Conservation (phyloP, 2,113 vertebrate species). For the Coptodon rendalli region DNA sequence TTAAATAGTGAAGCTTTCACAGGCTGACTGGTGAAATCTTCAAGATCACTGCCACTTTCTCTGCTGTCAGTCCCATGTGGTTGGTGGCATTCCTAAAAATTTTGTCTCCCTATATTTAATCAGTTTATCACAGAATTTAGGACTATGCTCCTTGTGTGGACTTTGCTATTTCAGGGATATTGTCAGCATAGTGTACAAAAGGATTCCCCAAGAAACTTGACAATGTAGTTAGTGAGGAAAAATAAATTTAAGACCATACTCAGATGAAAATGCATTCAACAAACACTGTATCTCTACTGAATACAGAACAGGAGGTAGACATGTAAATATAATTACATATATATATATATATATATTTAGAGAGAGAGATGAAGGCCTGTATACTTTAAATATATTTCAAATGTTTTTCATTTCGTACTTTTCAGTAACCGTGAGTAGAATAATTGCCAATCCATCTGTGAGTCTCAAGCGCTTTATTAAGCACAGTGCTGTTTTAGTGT, state of each 20-base stretch:
- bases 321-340: neutral
- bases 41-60: slow-evolving; percentile 57
- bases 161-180: neutral
- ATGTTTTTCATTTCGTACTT: neutral
- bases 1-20: slow-evolving; percentile 70
- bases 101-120: neutral
- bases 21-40: slow-evolving; percentile 64
- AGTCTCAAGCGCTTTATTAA: slow-evolving; percentile 41
- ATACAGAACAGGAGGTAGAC: neutral
- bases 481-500: slow-evolving; percentile 47
- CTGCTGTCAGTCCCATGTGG: slow-evolving; percentile 1
- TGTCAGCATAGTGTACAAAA: neutral
- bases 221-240: neutral
- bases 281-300: neutral
- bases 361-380: neutral
- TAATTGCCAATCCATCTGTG: neutral
- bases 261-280: neutral
- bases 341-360: neutral
- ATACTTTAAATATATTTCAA: neutral
- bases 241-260: neutral
- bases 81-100: neutral
- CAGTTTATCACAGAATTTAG: neutral
- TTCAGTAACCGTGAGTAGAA: neutral
- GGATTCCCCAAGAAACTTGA: neutral
- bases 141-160: neutral